phyloP scores from a whole-genome alignment of 1,140 invertebrate species.

The Calosoma granatense region DNA sequence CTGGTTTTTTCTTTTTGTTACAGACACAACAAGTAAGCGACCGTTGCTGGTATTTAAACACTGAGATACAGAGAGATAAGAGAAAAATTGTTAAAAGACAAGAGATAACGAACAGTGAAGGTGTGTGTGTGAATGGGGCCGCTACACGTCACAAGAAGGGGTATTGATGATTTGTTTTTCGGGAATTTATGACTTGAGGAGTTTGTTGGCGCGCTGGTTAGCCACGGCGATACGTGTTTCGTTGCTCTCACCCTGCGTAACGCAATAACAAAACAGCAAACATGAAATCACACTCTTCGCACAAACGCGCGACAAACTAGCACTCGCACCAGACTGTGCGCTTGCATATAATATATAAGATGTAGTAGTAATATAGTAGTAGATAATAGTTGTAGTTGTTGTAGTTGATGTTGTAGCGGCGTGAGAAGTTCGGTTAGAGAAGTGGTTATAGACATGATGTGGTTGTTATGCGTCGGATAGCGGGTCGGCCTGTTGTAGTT shows the following conservation, averaged over 20 bases:
- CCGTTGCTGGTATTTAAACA: neutral
- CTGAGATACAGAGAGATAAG: neutral
- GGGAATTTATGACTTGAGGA: conserved; percentile 53
- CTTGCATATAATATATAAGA: conserved; percentile 5
- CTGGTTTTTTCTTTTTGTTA: too few species aligned
- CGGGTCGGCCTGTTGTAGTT: neutral
- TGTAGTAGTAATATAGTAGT: too few species aligned
- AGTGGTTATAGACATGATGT: conserved; percentile 9
- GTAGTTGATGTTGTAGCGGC: conserved; percentile 1
- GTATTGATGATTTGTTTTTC: neutral
- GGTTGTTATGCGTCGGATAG: neutral
- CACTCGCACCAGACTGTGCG: conserved; percentile 13
- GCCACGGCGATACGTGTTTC: conserved; percentile 70
- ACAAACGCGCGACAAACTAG: conserved; percentile 1
- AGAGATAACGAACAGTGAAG: neutral
- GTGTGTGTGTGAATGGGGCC: neutral
- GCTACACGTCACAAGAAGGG: neutral
- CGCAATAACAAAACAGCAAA: conserved; percentile 28
- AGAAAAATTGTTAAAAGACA: too few species aligned
- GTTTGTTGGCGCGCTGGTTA: conserved; percentile 68
- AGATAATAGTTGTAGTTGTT: conserved; percentile 1
- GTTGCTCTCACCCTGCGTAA: conserved; percentile 61
- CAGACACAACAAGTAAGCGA: too few species aligned
- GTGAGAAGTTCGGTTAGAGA: neutral
- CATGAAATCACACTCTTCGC: conserved; percentile 14